A percentile compares a stretch with the other conserved stretches of the same genome.
phyloP scores from a whole-genome alignment of 2,113 vertebrate genomes.

The Nettapus auritus region DNA sequence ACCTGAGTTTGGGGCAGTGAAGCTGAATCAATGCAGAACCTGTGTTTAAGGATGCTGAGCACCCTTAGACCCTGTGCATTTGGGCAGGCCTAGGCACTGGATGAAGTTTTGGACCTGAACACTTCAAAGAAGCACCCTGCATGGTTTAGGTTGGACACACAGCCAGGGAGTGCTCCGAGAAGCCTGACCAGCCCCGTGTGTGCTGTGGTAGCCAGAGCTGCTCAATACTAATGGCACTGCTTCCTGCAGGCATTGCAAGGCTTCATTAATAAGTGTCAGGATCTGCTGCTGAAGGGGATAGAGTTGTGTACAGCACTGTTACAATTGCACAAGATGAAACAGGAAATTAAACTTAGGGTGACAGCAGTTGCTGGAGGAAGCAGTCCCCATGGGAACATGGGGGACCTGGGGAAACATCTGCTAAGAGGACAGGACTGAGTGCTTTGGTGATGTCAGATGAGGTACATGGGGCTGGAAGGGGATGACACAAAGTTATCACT shows the following conservation, averaged over 20 bases:
- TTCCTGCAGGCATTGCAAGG: background rate
- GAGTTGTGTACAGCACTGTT: rapidly evolving
- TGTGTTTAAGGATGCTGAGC: background rate
- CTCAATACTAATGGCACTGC: rapidly evolving
- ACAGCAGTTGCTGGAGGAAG: background rate
- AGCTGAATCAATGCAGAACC: background rate
- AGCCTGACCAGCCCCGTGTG: rapidly evolving
- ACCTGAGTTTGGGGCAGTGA: background rate
- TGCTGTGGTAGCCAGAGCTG: background rate
- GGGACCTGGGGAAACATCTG: too few relatives aligned
- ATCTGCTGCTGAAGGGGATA: background rate
- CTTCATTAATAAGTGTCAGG: rapidly evolving
- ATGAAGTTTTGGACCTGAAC: rapidly evolving
- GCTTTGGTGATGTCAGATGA: background rate
- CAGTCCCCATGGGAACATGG: background rate
- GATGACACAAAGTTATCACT: rapidly evolving
- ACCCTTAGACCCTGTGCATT: background rate
- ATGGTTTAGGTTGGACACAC: rapidly evolving
- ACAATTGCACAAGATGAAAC: background rate
- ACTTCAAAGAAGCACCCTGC: rapidly evolving
- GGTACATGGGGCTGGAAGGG: rapidly evolving
- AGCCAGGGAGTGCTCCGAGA: background rate
- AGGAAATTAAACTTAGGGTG: background rate
- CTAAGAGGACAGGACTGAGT: rapidly evolving
- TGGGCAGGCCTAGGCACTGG: too few relatives aligned